Evolutionary conservation across 2,888 invertebrate species (phyloP).

Genomic region (Drosophila antonietae): DNA sequence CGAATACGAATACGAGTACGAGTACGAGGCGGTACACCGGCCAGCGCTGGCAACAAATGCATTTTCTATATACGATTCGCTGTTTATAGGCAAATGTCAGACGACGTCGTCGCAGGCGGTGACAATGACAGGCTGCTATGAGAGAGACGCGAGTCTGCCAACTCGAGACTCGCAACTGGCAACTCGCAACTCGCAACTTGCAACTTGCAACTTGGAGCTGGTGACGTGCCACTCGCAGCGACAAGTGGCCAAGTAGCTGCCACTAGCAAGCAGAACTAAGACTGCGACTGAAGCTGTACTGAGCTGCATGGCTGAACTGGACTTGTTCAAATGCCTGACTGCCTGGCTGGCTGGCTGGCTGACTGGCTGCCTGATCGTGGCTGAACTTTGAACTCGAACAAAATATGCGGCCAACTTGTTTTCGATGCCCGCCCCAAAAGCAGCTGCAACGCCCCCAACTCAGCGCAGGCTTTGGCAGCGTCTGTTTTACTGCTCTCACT

Average conservation of each 20-base stretch:
- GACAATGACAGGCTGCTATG: slow-evolving; percentile 64
- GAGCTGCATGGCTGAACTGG: slow-evolving; percentile 34
- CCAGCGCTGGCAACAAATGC: slow-evolving; percentile 53
- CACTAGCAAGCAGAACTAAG: slow-evolving; percentile 35
- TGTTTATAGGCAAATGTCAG: slow-evolving; percentile 75
- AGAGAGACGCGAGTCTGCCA: slow-evolving; percentile 27
- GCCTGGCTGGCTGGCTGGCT: slow-evolving; percentile 22
- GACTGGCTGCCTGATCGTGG: slow-evolving; percentile 55
- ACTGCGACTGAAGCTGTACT: slow-evolving; percentile 24
- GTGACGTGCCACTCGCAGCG: slow-evolving; percentile 62
- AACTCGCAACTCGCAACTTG: slow-evolving; percentile 12
- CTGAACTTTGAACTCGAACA: slow-evolving; percentile 75
- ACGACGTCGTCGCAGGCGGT: slow-evolving; percentile 65
- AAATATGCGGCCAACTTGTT: slow-evolving; percentile 78
- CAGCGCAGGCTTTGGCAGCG: slow-evolving; percentile 38
- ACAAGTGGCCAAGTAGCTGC: slow-evolving; percentile 72
- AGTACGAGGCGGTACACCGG: slow-evolving; percentile 11
- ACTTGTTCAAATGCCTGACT: slow-evolving; percentile 57
- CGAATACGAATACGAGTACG: slow-evolving; percentile 19
- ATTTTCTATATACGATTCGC: slow-evolving; percentile 52
- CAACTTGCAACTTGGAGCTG: slow-evolving; percentile 19
- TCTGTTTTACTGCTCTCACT: slow-evolving; percentile 43
- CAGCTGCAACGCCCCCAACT: slow-evolving; percentile 72
- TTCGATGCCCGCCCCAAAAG: slow-evolving; percentile 64
- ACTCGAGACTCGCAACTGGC: slow-evolving; percentile 15